These are phyloP conservation scores for Reticulitermes lucifugus DNA, from an alignment of 2,888 invertebrate species.

Conservation along the genomic window DNA sequence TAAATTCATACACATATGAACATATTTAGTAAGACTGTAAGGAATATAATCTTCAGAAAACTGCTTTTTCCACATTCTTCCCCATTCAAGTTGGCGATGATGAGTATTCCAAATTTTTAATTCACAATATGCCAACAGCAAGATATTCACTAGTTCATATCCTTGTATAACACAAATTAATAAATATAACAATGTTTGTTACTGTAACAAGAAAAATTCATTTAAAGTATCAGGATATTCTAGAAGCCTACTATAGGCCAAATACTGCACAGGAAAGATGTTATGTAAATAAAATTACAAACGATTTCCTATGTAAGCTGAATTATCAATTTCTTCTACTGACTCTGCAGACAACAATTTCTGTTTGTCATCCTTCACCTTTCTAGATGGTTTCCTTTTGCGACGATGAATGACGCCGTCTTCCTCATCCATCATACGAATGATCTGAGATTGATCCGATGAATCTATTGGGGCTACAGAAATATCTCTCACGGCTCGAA, in stretches of 20 bases:
- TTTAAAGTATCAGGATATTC: neutral
- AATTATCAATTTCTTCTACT: constrained; percentile 8
- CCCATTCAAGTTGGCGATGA: too few relatives aligned
- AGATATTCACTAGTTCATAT: neutral
- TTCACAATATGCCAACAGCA: too few relatives aligned
- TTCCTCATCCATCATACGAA: constrained; percentile 95
- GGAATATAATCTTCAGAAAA: too few relatives aligned
- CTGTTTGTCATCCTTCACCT: constrained; percentile 57
- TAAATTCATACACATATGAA: too few relatives aligned
- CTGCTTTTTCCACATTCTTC: too few relatives aligned
- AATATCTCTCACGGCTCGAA: constrained; percentile 97
- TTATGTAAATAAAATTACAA: constrained; percentile 7
- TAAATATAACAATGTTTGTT: neutral
- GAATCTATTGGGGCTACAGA: constrained; percentile 94
- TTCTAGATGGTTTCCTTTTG: constrained; percentile 65
- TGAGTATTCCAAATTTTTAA: too few relatives aligned
- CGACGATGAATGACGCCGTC: constrained; percentile 83
- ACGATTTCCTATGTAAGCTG: neutral
- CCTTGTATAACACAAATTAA: neutral
- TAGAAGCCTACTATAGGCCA: constrained; percentile 26
- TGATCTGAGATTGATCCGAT: constrained; percentile 89
- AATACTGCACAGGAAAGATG: neutral
- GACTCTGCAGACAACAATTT: constrained; percentile 36
- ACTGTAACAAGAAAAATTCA: neutral
- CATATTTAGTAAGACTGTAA: too few relatives aligned